Conservation (phyloP, 2,113 vertebrate species). For the Poecilia latipinna region DNA sequence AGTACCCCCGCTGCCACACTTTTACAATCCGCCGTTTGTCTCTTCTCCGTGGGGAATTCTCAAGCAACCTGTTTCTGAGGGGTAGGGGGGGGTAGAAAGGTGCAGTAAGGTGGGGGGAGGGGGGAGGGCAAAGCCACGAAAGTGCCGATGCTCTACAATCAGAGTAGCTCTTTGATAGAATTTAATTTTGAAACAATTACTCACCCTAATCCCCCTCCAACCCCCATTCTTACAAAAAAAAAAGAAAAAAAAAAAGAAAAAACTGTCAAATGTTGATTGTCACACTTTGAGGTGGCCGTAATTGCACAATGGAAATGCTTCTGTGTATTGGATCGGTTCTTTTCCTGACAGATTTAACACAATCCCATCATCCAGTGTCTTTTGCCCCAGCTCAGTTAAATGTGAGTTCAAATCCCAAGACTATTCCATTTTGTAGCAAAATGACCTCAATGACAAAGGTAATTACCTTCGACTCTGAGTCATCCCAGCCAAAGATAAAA, state of each 20-base stretch:
- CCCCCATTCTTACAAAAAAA: background rate
- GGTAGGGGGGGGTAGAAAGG: background rate
- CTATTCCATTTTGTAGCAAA: slow-evolving; percentile 58
- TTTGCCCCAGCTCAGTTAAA: slow-evolving; percentile 30
- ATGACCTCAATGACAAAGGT: slow-evolving; percentile 68
- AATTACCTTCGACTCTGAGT: slow-evolving; percentile 69
- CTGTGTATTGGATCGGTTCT: slow-evolving; percentile 12
- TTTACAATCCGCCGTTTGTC: slow-evolving; percentile 58
- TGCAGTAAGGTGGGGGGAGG: background rate
- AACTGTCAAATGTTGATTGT: slow-evolving; percentile 44
- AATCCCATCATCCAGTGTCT: slow-evolving; percentile 18
- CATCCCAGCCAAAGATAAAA: slow-evolving; percentile 60
- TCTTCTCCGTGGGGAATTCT: slow-evolving; percentile 63
- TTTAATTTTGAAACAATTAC: slow-evolving; percentile 61
- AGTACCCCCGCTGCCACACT: slow-evolving; percentile 58
- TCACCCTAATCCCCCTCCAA: too few relatives aligned
- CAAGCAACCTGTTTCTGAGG: slow-evolving; percentile 66
- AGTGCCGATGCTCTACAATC: slow-evolving; percentile 56
- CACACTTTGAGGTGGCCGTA: slow-evolving; percentile 48
- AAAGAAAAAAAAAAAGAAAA: slow-evolving; percentile 9
- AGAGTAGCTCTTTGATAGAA: slow-evolving; percentile 36
- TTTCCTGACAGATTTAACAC: slow-evolving; percentile 23
- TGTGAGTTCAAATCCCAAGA: slow-evolving; percentile 50
- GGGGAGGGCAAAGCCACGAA: slow-evolving; percentile 28
- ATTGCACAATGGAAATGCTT: slow-evolving; percentile 19